Base-by-base conservation (phyloP, 2,113 vertebrate genomes). In the Fregata magnificens region DNA sequence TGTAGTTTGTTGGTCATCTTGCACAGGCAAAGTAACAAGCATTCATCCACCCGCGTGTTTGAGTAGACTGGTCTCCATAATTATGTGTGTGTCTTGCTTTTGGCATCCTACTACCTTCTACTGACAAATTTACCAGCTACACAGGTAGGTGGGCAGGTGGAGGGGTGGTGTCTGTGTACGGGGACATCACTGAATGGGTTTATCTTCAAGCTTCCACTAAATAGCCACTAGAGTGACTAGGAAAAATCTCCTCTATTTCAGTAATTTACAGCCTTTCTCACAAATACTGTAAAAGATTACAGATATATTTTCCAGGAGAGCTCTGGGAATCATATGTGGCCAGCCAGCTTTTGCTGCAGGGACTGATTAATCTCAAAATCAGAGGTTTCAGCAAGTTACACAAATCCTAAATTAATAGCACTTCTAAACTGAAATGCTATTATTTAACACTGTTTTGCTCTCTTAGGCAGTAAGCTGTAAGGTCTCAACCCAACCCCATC, bases 221-320 rank as follows among this genome's bases (percentile, higher is more conserved):
- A 94, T 36, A 73, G 47, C 19, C 95, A 40, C 73, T 63, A 58
- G 38, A 91, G 16, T 42, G 25, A 91, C 59, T 42, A 73, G 66
- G 42, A 88, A 94, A 77, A 81, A 5, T 24, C 28, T 78, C 80
- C 18, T 59, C n/a, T 77, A 71, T 69, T 90, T 87, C 34, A 58
- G 47, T 59, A 81, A 67, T 70, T 53, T 74, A 76, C 38, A 88
- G 4, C 62, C n/a, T 86, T 59, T 86, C n/a, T 87, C 77, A 87
- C 36, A 91, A 86, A 97, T 89, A 65, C 58, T 86, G 16, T 50
- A 95, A 94, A 90, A 77, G 86, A 59, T 82, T 78, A 87, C 50
- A 69, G 61, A 63, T 19, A 45, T 73, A 76, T 92, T 86, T 97
- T 95, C 40, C 42, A 85, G 67, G 62, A 63, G 44, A 90, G 50